phyloP scores from a whole-genome alignment of 2,797 vertebrate genomes.

The Tamandua tetradactyla region DNA sequence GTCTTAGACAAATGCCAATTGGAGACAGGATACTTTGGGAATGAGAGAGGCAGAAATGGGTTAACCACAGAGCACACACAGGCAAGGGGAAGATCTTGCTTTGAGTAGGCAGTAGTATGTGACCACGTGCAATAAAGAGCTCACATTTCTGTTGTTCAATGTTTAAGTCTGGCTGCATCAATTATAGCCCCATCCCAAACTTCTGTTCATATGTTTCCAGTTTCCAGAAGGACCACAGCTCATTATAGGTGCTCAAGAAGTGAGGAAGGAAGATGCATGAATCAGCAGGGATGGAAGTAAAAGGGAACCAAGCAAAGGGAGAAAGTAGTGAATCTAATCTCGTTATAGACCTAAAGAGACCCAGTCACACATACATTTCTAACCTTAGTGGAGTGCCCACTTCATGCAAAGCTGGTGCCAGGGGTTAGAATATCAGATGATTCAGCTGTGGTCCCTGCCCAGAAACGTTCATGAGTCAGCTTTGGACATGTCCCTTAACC shows the following conservation, averaged over 20 bases:
- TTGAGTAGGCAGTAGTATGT: background rate
- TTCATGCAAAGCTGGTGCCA: background rate
- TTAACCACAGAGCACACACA: background rate
- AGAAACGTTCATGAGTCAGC: slow-evolving; percentile 42
- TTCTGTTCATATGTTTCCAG: background rate
- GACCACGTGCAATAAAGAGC: background rate
- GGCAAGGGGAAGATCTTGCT: background rate
- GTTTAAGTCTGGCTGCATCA: background rate
- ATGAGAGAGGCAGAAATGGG: background rate
- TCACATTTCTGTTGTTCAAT: background rate
- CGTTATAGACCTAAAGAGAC: background rate
- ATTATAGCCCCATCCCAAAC: background rate
- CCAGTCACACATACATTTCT: background rate
- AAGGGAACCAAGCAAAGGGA: background rate
- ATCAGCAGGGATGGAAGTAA: background rate
- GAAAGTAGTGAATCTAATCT: background rate
- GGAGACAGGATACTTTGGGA: background rate
- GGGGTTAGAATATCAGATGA: background rate
- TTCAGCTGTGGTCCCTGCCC: background rate
- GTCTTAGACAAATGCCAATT: background rate
- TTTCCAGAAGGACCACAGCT: background rate
- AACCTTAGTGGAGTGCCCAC: background rate
- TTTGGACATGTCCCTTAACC: background rate
- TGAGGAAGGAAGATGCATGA: background rate
- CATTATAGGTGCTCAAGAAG: background rate